Evolutionary conservation across 2,113 vertebrate genomes (phyloP).

Genomic region (Symphodus melops): DNA sequence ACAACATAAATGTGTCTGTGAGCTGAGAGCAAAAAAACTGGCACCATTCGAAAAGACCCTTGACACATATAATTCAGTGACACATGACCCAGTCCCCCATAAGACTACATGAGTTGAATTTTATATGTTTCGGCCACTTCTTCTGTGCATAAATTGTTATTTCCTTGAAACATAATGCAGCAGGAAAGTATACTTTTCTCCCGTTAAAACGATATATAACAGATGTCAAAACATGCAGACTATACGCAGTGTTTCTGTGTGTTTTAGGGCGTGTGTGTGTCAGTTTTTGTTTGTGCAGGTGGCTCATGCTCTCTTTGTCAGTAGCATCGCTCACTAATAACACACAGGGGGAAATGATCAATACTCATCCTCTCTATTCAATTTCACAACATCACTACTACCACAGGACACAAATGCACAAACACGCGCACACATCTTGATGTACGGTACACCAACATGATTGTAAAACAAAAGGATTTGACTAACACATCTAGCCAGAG

Average conservation of each 20-base stretch:
- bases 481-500: slow-evolving; percentile 66
- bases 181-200: slow-evolving; percentile 32
- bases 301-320: slow-evolving; percentile 68
- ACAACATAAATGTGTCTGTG: slow-evolving; percentile 15
- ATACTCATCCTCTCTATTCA: slow-evolving; percentile 79
- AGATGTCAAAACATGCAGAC: slow-evolving; percentile 56
- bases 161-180: slow-evolving; percentile 51
- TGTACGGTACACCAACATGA: slow-evolving; percentile 19
- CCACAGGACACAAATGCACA: slow-evolving; percentile 34
- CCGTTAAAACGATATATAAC: slow-evolving; percentile 31
- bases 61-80: slow-evolving; percentile 47
- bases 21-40: slow-evolving; percentile 16
- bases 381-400: slow-evolving; percentile 77
- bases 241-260: slow-evolving; percentile 32
- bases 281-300: slow-evolving; percentile 55
- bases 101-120: slow-evolving; percentile 45
- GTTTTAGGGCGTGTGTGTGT: slow-evolving; percentile 15
- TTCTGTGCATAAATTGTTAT: slow-evolving; percentile 41
- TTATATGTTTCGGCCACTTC: slow-evolving; percentile 29
- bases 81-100: slow-evolving; percentile 35
- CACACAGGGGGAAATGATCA: slow-evolving; percentile 80
- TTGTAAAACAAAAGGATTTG: slow-evolving; percentile 62
- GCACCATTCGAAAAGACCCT: slow-evolving; percentile 54
- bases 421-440: slow-evolving; percentile 31
- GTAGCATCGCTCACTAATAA: slow-evolving; percentile 76